phyloP scores from a whole-genome alignment of 2,113 vertebrate species.

The Chiloscyllium plagiosum region DNA sequence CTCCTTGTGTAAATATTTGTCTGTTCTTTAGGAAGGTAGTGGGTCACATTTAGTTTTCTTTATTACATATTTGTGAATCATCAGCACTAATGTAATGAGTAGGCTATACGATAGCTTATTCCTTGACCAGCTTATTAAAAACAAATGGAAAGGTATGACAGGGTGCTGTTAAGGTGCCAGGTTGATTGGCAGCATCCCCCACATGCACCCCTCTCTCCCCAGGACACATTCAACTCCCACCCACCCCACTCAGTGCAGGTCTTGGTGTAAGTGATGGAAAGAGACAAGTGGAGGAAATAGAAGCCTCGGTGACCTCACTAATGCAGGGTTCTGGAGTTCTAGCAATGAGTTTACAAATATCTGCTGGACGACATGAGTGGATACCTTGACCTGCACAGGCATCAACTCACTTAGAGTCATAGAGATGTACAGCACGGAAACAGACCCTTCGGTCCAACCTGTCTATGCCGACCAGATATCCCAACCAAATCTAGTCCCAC shows the following conservation, averaged over 20 bases:
- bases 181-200: not conserved
- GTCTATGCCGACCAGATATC: no score
- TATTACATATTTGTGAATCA: conserved; percentile 8
- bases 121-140: not conserved
- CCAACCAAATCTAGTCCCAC: no score
- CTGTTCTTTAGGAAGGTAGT: conserved; percentile 12
- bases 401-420: not conserved
- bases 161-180: not conserved
- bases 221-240: no score
- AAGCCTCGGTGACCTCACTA: not conserved
- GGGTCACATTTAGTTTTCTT: not conserved
- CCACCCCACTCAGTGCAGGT: not conserved
- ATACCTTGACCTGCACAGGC: not conserved
- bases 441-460: no score
- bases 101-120: not conserved
- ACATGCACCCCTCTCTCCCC: not conserved
- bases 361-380: not conserved
- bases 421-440: no score
- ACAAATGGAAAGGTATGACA: not conserved
- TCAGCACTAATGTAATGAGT: not conserved
- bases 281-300: not conserved
- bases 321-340: not conserved
- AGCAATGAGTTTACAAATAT: not conserved
- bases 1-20: conserved; percentile 31
- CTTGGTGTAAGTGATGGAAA: not conserved